Percentiles rank a stretch among this genome's conserved stretches.
Evolutionary conservation across 2,113 vertebrate species (phyloP).

Genomic region (Chaetura pelagica): DNA sequence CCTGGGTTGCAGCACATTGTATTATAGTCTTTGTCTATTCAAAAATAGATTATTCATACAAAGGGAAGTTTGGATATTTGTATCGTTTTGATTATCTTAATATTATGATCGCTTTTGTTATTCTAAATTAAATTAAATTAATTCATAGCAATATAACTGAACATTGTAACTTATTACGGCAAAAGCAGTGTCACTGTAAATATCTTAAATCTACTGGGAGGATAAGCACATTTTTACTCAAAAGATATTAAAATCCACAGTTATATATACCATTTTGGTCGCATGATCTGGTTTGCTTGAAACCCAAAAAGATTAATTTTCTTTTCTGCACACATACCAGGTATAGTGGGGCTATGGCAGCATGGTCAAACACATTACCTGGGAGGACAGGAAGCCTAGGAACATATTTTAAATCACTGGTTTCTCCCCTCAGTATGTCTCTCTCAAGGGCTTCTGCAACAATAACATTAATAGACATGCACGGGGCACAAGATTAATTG

Average conservation of each 20-base stretch:
- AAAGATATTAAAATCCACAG: background rate
- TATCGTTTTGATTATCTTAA: background rate
- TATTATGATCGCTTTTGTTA: background rate
- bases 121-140: background rate
- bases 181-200: background rate
- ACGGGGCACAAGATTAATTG: background rate
- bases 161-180: background rate
- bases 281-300: background rate
- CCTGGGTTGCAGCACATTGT: background rate
- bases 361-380: fast-evolving
- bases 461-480: background rate
- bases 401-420: background rate
- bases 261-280: background rate
- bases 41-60: background rate
- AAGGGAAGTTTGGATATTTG: background rate
- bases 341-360: too few relatives aligned
- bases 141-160: background rate
- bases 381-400: background rate
- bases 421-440: background rate
- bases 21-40: background rate
- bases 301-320: background rate
- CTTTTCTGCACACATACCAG: background rate
- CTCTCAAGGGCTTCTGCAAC: background rate
- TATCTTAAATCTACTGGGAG: background rate
- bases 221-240: background rate